A percentile compares a stretch with the other conserved stretches of the same genome.
Conservation (phyloP, 1,140 invertebrate genomes). For the Conus ventricosus region DNA sequence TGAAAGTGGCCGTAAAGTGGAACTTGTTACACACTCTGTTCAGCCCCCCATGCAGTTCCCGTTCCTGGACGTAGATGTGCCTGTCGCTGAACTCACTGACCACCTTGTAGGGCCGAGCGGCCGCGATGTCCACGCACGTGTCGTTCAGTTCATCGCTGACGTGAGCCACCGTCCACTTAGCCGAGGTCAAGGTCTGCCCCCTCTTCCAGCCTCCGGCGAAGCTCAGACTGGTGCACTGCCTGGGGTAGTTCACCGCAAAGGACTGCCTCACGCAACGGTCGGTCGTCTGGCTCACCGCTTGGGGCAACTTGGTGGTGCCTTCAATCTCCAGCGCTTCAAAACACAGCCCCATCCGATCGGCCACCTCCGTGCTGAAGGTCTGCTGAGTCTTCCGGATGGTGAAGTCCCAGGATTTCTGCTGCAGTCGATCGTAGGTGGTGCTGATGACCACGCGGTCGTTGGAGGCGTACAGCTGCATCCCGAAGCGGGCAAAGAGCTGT, state of each 20-base stretch:
- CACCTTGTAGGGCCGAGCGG: background rate
- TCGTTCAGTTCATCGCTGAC: background rate
- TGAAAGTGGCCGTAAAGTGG: background rate
- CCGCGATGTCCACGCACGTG: background rate
- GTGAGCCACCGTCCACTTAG: background rate
- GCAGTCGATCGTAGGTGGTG: background rate
- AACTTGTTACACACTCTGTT: background rate
- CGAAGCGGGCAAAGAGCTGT: background rate
- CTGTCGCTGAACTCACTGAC: background rate
- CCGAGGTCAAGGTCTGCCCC: background rate
- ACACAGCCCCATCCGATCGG: background rate
- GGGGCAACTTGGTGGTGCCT: background rate
- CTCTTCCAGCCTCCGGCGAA: conserved; percentile 3
- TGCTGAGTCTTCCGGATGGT: background rate
- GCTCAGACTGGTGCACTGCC: background rate
- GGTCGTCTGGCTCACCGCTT: too few species aligned
- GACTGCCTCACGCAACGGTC: background rate
- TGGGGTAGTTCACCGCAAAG: background rate
- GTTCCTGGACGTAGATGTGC: background rate
- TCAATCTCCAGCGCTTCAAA: background rate
- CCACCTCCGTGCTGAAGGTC: background rate
- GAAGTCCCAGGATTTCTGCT: background rate
- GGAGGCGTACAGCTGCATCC: background rate
- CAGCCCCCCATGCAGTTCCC: background rate
- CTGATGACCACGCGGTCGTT: background rate